A percentile compares a stretch with the other conserved stretches of the same genome.
phyloP scores from a whole-genome alignment of 2,113 vertebrate species.

The Rhinoptilus africanus region DNA sequence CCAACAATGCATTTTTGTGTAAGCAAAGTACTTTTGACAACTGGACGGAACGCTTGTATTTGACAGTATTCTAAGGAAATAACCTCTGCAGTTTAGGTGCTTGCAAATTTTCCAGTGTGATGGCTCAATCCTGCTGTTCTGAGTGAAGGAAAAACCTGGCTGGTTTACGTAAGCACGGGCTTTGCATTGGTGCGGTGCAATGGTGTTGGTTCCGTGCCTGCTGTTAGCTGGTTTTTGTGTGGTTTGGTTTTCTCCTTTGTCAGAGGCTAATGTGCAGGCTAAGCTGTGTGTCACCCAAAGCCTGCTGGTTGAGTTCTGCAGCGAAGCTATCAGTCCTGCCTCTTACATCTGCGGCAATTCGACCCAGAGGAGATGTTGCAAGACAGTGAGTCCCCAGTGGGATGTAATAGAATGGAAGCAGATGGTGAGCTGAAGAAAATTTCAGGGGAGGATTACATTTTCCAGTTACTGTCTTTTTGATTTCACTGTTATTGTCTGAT shows the following conservation, averaged over 20 bases:
- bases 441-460: constrained; percentile 63
- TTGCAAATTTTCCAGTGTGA: not conserved
- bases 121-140: not conserved
- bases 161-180: not conserved
- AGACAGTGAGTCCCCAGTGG: constrained; percentile 47
- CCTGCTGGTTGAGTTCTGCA: not conserved
- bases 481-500: constrained; percentile 63
- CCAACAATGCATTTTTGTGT: not conserved
- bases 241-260: not conserved
- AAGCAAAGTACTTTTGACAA: not conserved
- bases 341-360: not conserved
- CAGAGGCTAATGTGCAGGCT: not conserved
- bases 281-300: not conserved
- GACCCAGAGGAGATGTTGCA: constrained; percentile 39
- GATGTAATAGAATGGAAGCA: constrained; percentile 51
- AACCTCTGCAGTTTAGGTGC: not conserved
- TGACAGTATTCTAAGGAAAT: not conserved
- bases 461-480: constrained; percentile 62
- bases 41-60: not conserved
- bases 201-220: not conserved
- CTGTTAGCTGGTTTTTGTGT: rapidly evolving
- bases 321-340: not conserved
- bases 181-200: rapidly evolving
- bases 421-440: constrained; percentile 52
- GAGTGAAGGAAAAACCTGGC: not conserved